Evolutionary conservation across 2,113 vertebrate genomes (phyloP), one percentile per base, ranked within the genome.

Genomic region (Lagopus leucura): DNA sequence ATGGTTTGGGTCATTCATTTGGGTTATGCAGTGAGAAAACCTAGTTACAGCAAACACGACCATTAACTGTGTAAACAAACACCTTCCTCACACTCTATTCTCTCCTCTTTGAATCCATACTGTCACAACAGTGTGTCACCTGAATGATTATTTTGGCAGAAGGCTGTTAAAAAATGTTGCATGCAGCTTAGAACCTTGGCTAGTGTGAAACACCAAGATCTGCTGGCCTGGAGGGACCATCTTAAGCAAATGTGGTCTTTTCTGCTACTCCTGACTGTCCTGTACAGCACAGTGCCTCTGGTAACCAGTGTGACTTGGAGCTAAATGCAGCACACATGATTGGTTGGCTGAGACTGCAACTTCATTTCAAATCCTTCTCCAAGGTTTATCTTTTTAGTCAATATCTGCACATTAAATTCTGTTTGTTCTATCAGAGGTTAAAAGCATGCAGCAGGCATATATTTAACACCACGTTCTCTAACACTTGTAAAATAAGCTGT

Each of bases 1-100:
- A 5, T 6, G 2, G 3, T 8, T 36, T 27, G 0, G 2, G 13
- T 32, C 34, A 22, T 25, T 17, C 57, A 43, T 19, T 4, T 32
- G 22, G 82, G 60, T 61, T 61, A 24, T 4, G 24, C 11, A 2
- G 8, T 0, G 27, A 18, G 45, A 73, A 40, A 54, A 54, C 76
- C 36, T 2, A 14, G 40, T 36, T 3, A 4, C 0, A 25, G 60
- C 20, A n/a, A 25, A 7, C 5, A 8, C 7, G 28, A 58, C n/a
- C 17, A 6, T 54, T 10, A 1, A 21, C 1, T 16, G 24, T 9
- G 34, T 5, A 0, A 40, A 25, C 34, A 30, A 28, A 13, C 32
- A 27, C 14, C 19, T 61, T 45, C 57, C 24, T 48, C 19, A 11
- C 55, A 21, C 24, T 9, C 8, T 13, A 27, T 15, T 43, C 13